These are phyloP conservation scores for Sphecodes monilicornis DNA, from an alignment of 2,888 invertebrate species.

Conservation along the genomic window DNA sequence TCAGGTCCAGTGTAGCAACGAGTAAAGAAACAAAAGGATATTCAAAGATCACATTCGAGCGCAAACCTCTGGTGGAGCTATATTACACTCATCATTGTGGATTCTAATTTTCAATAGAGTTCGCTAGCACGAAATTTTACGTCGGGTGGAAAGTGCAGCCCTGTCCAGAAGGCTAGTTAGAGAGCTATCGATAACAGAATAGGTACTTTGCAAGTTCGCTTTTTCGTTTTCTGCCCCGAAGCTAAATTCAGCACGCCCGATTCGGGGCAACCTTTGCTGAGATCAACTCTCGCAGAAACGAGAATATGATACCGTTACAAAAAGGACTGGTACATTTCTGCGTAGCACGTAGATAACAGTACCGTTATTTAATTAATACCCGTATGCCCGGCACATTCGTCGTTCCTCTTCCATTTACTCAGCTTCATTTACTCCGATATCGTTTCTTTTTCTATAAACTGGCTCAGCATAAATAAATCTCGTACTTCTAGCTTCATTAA, in stretches of 20 bases:
- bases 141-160: neutral
- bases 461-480: neutral
- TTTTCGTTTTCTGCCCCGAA: neutral
- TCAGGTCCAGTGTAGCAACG: constrained; percentile 73
- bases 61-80: neutral
- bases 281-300: constrained; percentile 50
- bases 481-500: neutral
- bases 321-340: constrained; percentile 39
- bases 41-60: constrained; percentile 11
- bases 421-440: neutral
- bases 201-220: neutral
- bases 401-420: neutral
- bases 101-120: too few relatives aligned
- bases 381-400: constrained; percentile 9
- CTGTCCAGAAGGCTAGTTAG: neutral
- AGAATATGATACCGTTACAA: constrained; percentile 46
- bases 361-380: constrained; percentile 54
- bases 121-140: too few relatives aligned
- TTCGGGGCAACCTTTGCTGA: constrained; percentile 34
- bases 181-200: neutral
- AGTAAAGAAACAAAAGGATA: constrained; percentile 23
- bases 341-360: constrained; percentile 32
- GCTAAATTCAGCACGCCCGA: constrained; percentile 27
- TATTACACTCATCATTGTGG: neutral
- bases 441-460: neutral